Percentiles rank a stretch among this genome's conserved stretches.
These are phyloP conservation scores for Diarsia dahlii DNA, from an alignment of 2,888 invertebrate species.

Conservation along the genomic window DNA sequence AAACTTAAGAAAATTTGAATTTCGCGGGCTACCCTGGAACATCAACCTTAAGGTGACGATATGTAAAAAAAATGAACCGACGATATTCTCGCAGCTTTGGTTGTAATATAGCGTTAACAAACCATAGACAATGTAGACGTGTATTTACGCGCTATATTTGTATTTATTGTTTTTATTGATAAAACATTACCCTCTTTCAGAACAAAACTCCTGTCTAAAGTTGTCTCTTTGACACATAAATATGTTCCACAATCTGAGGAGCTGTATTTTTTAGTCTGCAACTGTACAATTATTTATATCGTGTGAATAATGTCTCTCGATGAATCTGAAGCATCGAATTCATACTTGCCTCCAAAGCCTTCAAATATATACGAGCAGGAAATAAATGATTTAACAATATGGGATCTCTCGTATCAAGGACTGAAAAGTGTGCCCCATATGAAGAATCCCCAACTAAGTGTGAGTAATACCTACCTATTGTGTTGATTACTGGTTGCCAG, in stretches of 20 bases:
- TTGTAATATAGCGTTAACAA: background rate
- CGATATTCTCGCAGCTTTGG: constrained; percentile 6
- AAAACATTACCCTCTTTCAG: constrained; percentile 60
- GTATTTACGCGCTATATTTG: constrained; percentile 69
- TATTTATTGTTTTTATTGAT: constrained; percentile 74
- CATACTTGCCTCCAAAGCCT: constrained; percentile 23
- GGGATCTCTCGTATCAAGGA: constrained; percentile 77
- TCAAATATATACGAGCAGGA: constrained; percentile 81
- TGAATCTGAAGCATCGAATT: constrained; percentile 69
- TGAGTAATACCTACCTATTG: constrained; percentile 68
- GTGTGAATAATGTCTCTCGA: constrained; percentile 70
- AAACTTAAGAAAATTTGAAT: no score
- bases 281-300: background rate
- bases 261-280: constrained; percentile 5
- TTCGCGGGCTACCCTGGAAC: no score
- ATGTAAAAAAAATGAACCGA: background rate
- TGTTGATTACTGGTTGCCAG: background rate
- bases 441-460: constrained; percentile 74
- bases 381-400: constrained; percentile 75
- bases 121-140: constrained; percentile 11
- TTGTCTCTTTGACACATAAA: background rate
- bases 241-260: constrained; percentile 36
- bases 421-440: constrained; percentile 76
- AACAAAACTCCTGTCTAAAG: constrained; percentile 12
- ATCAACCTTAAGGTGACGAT: no score